A percentile compares a stretch with the other conserved stretches of the same genome.
phyloP scores from a whole-genome alignment of 1,140 invertebrate genomes.

The Phocides pigmalion region DNA sequence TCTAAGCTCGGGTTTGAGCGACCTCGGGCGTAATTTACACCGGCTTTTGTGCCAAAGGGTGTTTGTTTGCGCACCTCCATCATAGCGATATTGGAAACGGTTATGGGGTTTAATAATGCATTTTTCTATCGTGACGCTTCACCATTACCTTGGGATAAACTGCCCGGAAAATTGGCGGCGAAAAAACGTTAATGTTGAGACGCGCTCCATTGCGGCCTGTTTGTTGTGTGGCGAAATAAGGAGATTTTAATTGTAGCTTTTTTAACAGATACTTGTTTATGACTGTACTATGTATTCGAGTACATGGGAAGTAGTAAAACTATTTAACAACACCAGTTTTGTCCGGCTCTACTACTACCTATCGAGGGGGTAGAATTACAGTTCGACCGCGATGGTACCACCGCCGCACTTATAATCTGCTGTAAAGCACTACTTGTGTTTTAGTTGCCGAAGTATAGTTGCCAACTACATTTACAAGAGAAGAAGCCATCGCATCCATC shows the following conservation, averaged over 20 bases:
- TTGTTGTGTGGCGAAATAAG: slow-evolving; percentile 38
- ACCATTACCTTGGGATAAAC: slow-evolving; percentile 59
- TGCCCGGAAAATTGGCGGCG: slow-evolving; percentile 54
- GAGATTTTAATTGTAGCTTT: slow-evolving; percentile 3
- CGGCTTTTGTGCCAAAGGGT: slow-evolving; percentile 62
- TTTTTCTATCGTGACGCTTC: slow-evolving; percentile 62
- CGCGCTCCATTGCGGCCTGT: slow-evolving; percentile 36
- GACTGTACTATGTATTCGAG: no score
- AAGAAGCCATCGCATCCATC: no score
- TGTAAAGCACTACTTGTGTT: no score
- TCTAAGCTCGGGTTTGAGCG: slow-evolving; percentile 42
- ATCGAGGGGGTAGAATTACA: no score
- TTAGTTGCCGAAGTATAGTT: no score
- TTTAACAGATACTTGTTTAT: not conserved
- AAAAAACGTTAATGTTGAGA: slow-evolving; percentile 50
- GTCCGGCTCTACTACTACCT: no score
- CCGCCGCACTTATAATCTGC: no score
- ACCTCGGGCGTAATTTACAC: slow-evolving; percentile 75
- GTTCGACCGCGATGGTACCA: no score
- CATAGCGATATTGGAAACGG: slow-evolving; percentile 58
- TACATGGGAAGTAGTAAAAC: no score
- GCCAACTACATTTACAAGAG: no score
- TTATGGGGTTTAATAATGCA: slow-evolving; percentile 77
- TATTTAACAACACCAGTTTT: no score
- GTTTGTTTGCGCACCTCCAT: slow-evolving; percentile 56